Evolutionary conservation across 2,797 vertebrate genomes (phyloP).

Genomic region (Columba guinea): DNA sequence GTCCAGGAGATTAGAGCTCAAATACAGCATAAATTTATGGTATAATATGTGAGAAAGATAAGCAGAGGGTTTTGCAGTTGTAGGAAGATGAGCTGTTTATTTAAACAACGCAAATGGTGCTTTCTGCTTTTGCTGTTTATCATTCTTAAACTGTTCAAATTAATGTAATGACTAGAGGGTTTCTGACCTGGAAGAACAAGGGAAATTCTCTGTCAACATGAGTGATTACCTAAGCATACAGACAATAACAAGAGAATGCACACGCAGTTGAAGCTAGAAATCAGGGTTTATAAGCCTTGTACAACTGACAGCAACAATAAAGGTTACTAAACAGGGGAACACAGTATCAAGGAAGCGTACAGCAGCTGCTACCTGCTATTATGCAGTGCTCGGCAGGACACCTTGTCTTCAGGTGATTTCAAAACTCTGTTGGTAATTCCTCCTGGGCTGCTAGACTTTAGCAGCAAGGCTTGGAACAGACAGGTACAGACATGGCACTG

Average conservation of each 20-base stretch:
- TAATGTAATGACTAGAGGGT: slow-evolving; percentile 32
- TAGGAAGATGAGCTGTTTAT: slow-evolving; percentile 12
- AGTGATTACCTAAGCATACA: slow-evolving; percentile 30
- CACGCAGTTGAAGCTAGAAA: neutral
- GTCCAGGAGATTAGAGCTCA: slow-evolving; percentile 5
- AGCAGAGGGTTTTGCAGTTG: neutral
- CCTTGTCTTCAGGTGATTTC: neutral
- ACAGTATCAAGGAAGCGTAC: neutral
- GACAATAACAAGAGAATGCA: neutral
- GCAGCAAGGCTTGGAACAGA: neutral
- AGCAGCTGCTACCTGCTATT: neutral
- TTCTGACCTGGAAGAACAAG: slow-evolving; percentile 42
- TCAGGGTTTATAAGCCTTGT: slow-evolving; percentile 13
- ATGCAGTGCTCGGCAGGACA: neutral
- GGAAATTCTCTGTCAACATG: slow-evolving; percentile 39
- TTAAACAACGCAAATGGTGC: slow-evolving; percentile 1
- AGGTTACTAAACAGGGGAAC: slow-evolving; percentile 10
- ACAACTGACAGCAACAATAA: slow-evolving; percentile 15
- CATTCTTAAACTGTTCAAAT: slow-evolving; percentile 21
- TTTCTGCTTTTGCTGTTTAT: slow-evolving; percentile 20
- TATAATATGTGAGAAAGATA: neutral
- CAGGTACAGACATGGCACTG: neutral
- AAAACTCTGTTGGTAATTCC: neutral
- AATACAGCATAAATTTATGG: neutral
- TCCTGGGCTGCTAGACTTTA: neutral